Conservation (phyloP, 2,113 vertebrate genomes). For the rabbit (Oryctolagus cuniculus) region DNA sequence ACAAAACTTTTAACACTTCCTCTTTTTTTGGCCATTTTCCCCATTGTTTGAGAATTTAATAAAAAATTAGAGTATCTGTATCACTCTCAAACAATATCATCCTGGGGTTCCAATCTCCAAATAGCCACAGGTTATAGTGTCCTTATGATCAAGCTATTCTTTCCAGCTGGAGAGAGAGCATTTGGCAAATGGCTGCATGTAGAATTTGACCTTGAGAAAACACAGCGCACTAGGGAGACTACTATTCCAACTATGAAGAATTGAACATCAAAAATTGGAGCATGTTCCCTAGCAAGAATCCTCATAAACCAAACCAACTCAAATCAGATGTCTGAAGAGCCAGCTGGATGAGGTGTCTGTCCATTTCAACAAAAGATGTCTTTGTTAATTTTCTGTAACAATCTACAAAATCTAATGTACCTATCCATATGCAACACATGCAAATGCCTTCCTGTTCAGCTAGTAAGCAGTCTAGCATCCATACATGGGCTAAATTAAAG, state of each 20-base stretch:
- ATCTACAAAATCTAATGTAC: not conserved
- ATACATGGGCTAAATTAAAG: not conserved
- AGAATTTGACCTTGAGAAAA: not conserved
- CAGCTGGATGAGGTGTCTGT: not conserved
- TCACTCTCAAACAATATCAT: not conserved
- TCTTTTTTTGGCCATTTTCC: not conserved
- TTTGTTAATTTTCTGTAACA: not conserved
- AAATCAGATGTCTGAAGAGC: not conserved
- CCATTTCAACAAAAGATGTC: not conserved
- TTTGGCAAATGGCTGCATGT: not conserved
- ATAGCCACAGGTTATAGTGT: not conserved
- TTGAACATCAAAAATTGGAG: not conserved
- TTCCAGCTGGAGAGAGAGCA: not conserved
- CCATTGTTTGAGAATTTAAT: not conserved
- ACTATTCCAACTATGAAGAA: not conserved
- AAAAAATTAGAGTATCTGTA: not conserved
- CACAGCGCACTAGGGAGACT: too few species aligned
- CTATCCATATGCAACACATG: not conserved
- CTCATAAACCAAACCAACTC: not conserved
- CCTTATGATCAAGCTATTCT: not conserved
- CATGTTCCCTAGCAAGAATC: not conserved
- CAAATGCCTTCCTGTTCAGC: not conserved
- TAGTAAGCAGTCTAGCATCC: not conserved
- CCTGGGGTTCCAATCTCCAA: not conserved
- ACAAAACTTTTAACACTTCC: not conserved